Evolutionary conservation across 2,888 invertebrate species (phyloP), one percentile per base, ranked within the genome.

Genomic region (Drosophila phalerata): DNA sequence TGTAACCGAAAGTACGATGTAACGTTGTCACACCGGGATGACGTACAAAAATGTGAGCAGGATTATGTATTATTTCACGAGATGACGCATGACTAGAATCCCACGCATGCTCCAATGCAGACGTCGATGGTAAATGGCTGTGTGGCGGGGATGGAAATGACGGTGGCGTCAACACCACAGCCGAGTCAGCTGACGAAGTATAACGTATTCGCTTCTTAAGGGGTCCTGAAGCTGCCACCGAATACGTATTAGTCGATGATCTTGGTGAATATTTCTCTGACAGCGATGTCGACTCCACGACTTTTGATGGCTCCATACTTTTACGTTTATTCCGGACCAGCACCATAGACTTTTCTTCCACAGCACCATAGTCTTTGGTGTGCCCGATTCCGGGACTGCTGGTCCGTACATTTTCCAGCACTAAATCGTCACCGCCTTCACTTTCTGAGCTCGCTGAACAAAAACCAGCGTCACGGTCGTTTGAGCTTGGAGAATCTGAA

Each of bases 131-230:
- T 19, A 49, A 52, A 19, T 52, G 52, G 11, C 19, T 58, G 6
- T 93, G 93, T 60, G 90, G 89, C 8, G 88, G 79, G 4, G 85
- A 79, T 83, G 90, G 25, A 95, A 96, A 2, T 93, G 95, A 77
- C 80, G 91, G 89, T 17, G 91, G 89, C 13, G 91, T 90, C 37
- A 90, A 34, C 11, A 90, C 77, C 28, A 90, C 87, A 34, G 85
- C 89, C 19, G 91, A 90, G 60, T 91, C 91, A 0, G 89, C 86
- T 25, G 84, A 84, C 2, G 90, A 88, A 15, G 93, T 93, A 65
- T 95, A 93, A 32, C 95, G 94, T 89, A 95, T 94, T 45, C 96
- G 94, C 90, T 97, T 97, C 91, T 96, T 96, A 0, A 96, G 93
- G 0, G 96, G 96, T 2, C 94, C 93, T 74, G 94, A 90, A 9